These are phyloP conservation scores for Pempheris klunzingeri DNA, from an alignment of 2,797 vertebrate species.

Conservation along the genomic window DNA sequence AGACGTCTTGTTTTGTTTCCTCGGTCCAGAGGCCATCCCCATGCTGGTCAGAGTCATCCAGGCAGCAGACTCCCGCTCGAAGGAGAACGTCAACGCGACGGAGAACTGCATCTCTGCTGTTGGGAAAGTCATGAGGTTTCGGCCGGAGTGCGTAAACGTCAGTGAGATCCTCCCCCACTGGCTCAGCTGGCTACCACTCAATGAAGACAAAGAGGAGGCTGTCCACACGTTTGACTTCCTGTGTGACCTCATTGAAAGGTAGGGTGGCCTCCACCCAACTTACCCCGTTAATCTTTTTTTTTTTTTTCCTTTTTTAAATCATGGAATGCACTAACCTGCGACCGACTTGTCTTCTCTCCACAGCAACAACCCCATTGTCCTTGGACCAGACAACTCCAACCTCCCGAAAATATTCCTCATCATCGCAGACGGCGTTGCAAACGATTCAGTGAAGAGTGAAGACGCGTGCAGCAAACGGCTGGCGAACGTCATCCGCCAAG, in stretches of 20 bases:
- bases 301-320: not conserved
- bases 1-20: fast-evolving
- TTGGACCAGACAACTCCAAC: conserved; percentile 96
- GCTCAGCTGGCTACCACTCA: conserved; percentile 98
- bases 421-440: conserved; percentile 96
- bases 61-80: conserved; percentile 92
- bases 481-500: conserved; percentile 97
- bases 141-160: conserved; percentile 94
- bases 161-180: conserved; percentile 96
- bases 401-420: conserved; percentile 97
- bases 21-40: conserved; percentile 91
- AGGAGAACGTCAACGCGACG: conserved; percentile 98
- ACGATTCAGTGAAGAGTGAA: conserved; percentile 95
- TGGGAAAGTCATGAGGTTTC: conserved; percentile 96
- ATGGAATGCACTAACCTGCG: fast-evolving
- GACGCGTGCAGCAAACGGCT: conserved; percentile 95
- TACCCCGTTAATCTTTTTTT: no score
- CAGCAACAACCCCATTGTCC: conserved; percentile 97
- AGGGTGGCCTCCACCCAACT: not conserved
- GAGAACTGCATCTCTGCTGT: conserved; percentile 99
- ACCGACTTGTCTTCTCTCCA: not conserved
- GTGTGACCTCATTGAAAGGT: conserved; percentile 98
- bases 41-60: conserved; percentile 95
- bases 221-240: conserved; percentile 96
- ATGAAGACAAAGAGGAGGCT: conserved; percentile 99